Percentiles rank a stretch among this genome's conserved stretches.
Conservation (phyloP, 2,113 vertebrate species). For the Mus spicilegus region DNA sequence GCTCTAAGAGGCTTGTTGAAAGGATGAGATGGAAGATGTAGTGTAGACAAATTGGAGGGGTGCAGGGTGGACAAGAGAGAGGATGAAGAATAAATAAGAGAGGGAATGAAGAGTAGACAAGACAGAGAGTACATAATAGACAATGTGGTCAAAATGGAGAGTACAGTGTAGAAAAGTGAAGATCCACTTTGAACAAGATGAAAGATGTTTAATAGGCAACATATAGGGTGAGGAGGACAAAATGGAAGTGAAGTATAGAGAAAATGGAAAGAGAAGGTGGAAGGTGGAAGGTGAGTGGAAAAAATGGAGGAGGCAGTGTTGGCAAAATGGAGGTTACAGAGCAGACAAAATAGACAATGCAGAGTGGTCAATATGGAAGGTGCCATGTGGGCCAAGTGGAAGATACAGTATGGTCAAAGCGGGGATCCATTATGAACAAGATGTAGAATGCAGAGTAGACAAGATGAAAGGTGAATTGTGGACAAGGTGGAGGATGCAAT, state of each 20-base stretch:
- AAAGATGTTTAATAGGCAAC: neutral
- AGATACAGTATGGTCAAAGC: neutral
- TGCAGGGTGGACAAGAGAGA: neutral
- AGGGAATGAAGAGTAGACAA: too few relatives aligned
- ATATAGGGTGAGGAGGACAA: neutral
- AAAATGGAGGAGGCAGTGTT: neutral
- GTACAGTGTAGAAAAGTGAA: neutral
- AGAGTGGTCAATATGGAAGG: neutral
- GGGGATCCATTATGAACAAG: neutral
- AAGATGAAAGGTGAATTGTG: neutral
- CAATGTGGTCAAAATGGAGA: neutral
- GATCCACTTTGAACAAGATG: neutral
- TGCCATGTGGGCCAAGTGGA: neutral
- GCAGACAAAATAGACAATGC: neutral
- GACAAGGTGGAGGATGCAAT: neutral
- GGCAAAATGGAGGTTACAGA: neutral
- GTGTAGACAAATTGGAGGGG: neutral
- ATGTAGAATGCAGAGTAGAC: neutral
- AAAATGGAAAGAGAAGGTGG: neutral
- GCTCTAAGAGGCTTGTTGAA: accelerated
- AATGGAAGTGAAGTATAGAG: neutral
- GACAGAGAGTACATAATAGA: too few relatives aligned
- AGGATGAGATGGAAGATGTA: neutral
- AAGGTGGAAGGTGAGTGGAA: neutral
- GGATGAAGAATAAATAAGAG: neutral